Evolutionary conservation across 2,888 invertebrate genomes (phyloP), one percentile per base, ranked within the genome.

Genomic region (Hirtodrosophila alboralis): DNA sequence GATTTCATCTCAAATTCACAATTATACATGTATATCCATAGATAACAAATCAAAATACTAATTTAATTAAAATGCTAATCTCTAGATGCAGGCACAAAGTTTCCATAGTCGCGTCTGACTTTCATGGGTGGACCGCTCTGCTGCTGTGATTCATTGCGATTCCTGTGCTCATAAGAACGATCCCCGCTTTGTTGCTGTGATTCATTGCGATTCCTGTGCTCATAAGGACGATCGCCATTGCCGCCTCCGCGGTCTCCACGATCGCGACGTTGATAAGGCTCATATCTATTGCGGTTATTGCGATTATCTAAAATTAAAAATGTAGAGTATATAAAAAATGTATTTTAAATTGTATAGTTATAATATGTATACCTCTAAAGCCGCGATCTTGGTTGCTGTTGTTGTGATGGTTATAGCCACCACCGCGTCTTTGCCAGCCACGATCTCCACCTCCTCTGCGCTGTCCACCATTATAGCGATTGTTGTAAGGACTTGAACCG

Each of bases 81-180:
- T 51, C 81, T 86, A 10, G 88, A 86, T 27, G 88, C 88, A 7
- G 88, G 85, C 40, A 88, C 88, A 75, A 88, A 88, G 54, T 88
- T 88, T 0, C 80, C 79, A 60, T 88, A 88, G 49, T 88, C 87
- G 0, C 83, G 70, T 12, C 86, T 65, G 2, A 89, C 71, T 4
- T 75, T 75, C 68, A 86, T 86, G 1, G 86, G 78, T 1, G 79
- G 48, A 0, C 66, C 56, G 1, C 67, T 10, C 0, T 47, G 38
- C 4, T n/a, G n/a, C n/a, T 34, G 34, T 0, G 52, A 21, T 8
- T 80, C 80, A 1, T 47, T 52, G n/a, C 56, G 54, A 3, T 30
- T 34, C 2, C 49, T 47, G 7, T 72, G 56, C 8, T 80, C 65
- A 8, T 51, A 28, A 3, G 48, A n/a, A 2, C 70, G 62, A 10